Percentiles rank a stretch among this genome's conserved stretches.
phyloP scores from a whole-genome alignment of 1,140 invertebrate species.

The Euura saliciscinereae region DNA sequence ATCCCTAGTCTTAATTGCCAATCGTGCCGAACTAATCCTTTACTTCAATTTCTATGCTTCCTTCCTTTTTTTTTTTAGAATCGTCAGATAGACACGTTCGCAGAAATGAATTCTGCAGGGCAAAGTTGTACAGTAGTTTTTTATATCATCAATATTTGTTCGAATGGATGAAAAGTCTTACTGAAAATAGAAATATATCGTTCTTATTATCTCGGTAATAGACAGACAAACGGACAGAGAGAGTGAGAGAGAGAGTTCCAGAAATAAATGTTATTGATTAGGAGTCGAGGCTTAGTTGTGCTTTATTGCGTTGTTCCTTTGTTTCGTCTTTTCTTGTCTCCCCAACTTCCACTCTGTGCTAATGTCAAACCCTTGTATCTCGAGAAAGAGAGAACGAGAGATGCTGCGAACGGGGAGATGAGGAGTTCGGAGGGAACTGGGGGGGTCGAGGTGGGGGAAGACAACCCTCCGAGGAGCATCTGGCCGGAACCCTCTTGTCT shows the following conservation, averaged over 20 bases:
- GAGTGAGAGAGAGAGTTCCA: neutral
- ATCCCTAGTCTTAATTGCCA: slow-evolving; percentile 5
- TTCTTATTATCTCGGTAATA: neutral
- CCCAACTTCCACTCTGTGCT: neutral
- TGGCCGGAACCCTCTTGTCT: neutral
- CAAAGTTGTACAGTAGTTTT: no score
- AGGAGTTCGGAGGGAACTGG: neutral
- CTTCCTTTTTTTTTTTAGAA: neutral
- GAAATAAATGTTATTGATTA: slow-evolving; percentile 8
- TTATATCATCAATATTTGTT: no score
- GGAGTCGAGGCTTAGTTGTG: neutral
- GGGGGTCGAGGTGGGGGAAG: neutral
- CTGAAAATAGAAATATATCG: no score
- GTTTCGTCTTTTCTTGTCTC: slow-evolving; percentile 7
- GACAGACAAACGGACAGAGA: neutral
- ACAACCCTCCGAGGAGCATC: neutral
- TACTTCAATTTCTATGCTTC: neutral
- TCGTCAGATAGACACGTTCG: no score
- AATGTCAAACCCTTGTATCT: slow-evolving; percentile 4
- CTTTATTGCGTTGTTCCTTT: neutral
- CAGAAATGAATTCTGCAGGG: no score
- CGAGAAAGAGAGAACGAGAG: neutral
- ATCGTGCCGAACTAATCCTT: neutral
- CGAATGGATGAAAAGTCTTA: no score
- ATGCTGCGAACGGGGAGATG: neutral